Percentiles rank a stretch among this genome's conserved stretches.
These are phyloP conservation scores for Myodes glareolus DNA, from an alignment of 2,113 vertebrate genomes.

Conservation along the genomic window DNA sequence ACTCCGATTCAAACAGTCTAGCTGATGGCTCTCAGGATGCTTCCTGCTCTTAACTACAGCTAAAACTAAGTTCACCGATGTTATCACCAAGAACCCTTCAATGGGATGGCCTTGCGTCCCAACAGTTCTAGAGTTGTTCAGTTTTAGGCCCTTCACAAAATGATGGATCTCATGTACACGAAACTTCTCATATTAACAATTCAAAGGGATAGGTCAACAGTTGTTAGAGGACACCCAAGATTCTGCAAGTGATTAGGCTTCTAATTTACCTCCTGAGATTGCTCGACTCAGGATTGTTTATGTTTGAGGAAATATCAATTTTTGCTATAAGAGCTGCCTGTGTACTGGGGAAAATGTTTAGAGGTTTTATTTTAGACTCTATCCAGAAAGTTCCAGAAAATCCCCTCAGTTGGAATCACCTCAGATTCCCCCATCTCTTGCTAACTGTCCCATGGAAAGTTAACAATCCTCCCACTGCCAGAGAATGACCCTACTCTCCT, in stretches of 20 bases:
- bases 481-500: neutral
- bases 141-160: neutral
- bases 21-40: neutral
- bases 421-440: neutral
- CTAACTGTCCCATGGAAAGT: neutral
- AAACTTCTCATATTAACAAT: neutral
- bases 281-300: neutral
- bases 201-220: neutral
- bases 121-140: neutral
- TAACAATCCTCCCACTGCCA: neutral
- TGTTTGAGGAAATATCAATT: neutral
- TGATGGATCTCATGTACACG: neutral
- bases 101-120: neutral
- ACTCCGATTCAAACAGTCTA: neutral
- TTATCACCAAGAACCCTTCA: neutral
- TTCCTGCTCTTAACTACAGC: neutral
- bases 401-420: neutral
- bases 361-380: neutral
- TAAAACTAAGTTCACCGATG: neutral
- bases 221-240: neutral
- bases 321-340: neutral
- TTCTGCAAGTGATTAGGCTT: neutral
- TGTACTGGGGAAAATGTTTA: neutral
- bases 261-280: no score
- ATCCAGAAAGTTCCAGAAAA: neutral